These are phyloP conservation scores for Suillia variegata DNA, from an alignment of 2,888 invertebrate genomes.

Conservation along the genomic window DNA sequence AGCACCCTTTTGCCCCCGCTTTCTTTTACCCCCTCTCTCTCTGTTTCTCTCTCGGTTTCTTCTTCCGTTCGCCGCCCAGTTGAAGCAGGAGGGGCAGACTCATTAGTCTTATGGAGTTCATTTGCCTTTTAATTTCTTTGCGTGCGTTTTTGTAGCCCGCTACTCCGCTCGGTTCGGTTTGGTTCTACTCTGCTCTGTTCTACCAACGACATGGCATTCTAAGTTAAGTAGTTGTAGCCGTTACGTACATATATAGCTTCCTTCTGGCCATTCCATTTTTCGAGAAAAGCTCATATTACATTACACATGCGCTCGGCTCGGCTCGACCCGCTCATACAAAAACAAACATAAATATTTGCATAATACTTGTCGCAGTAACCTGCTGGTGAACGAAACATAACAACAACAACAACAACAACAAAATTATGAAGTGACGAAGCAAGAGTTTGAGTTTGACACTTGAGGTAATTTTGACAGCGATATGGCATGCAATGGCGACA, in stretches of 20 bases:
- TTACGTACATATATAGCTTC: background rate
- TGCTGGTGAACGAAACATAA: no score
- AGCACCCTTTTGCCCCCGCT: no score
- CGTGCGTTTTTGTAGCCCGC: constrained; percentile 31
- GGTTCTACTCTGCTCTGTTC: no score
- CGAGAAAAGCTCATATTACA: constrained; percentile 32
- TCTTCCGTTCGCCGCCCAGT: no score
- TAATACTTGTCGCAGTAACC: constrained; percentile 7
- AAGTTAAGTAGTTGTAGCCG: background rate
- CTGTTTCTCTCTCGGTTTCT: no score
- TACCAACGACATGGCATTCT: background rate
- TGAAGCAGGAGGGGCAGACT: no score
- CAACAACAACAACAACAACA: background rate
- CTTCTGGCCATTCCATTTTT: background rate
- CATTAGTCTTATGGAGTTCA: constrained; percentile 35
- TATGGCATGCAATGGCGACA: constrained; percentile 1
- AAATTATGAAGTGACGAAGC: constrained; percentile 7
- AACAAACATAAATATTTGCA: constrained; percentile 20
- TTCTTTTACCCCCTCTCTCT: no score
- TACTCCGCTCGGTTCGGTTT: no score
- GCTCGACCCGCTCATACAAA: background rate
- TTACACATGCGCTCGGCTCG: no score
- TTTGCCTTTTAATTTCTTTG: constrained; percentile 51
- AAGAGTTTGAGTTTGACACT: constrained; percentile 17
- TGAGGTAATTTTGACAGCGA: constrained; percentile 28